A percentile compares a stretch with the other conserved stretches of the same genome.
These are phyloP conservation scores for Aegotheles bennettii DNA, from an alignment of 2,113 vertebrate genomes.

Conservation along the genomic window DNA sequence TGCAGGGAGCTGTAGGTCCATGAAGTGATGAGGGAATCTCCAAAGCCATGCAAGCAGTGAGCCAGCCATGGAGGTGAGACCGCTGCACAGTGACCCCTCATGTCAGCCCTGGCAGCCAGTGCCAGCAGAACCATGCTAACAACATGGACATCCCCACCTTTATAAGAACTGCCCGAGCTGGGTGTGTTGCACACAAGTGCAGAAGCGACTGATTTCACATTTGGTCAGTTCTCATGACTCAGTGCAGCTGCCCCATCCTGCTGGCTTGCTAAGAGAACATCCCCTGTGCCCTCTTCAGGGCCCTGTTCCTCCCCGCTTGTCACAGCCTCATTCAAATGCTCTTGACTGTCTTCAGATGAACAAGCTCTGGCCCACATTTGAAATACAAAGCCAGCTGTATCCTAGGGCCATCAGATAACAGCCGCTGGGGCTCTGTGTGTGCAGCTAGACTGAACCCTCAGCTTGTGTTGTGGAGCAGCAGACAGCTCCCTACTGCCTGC, in stretches of 20 bases:
- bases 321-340: neutral
- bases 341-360: neutral
- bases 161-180: neutral
- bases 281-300: neutral
- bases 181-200: neutral
- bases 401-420: neutral
- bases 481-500: neutral
- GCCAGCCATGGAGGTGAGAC: neutral
- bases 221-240: neutral
- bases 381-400: neutral
- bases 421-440: fast-evolving
- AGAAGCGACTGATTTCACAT: neutral
- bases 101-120: fast-evolving
- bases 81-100: neutral
- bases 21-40: neutral
- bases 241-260: neutral
- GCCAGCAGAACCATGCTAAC: neutral
- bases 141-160: neutral
- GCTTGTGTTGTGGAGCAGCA: neutral
- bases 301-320: neutral
- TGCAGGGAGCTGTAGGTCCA: neutral
- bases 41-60: neutral
- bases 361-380: neutral
- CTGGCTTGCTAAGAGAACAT: neutral
- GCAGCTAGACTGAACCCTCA: neutral